phyloP scores from a whole-genome alignment of 2,888 invertebrate genomes.

The Drosophila buzzatii region DNA sequence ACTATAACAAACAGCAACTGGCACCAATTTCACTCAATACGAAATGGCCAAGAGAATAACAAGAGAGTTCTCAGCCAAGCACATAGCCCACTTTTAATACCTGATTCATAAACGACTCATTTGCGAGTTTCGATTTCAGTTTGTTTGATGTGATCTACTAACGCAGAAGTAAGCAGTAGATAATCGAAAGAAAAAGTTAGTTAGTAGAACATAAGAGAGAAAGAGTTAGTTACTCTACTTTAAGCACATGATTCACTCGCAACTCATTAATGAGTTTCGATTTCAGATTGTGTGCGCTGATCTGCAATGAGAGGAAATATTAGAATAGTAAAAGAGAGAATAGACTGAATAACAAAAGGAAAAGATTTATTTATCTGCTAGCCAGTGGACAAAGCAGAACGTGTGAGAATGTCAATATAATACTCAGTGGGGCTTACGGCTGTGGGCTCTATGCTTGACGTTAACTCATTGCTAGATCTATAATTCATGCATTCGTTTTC shows the following conservation, averaged over 20 bases:
- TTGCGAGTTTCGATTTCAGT: slow-evolving; percentile 3
- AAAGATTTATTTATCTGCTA: not conserved
- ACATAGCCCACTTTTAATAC: not conserved
- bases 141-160: not conserved
- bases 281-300: not conserved
- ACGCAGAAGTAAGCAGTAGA: not conserved
- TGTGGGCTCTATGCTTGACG: not conserved
- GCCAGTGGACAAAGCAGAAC: not conserved
- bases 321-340: not conserved
- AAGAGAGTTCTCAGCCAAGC: slow-evolving; percentile 5
- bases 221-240: slow-evolving; percentile 4
- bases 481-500: not conserved
- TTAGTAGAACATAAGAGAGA: not conserved
- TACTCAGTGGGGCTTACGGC: not conserved
- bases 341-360: not conserved
- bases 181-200: not conserved
- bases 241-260: not conserved
- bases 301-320: no score
- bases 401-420: not conserved
- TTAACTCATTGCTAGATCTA: not conserved
- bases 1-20: slow-evolving; percentile 45
- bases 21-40: slow-evolving; percentile 58
- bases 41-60: slow-evolving; percentile 33
- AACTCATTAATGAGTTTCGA: not conserved
- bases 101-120: slow-evolving; percentile 1